Conservation (phyloP, 2,888 invertebrate genomes). For the Microctonus brassicae region DNA sequence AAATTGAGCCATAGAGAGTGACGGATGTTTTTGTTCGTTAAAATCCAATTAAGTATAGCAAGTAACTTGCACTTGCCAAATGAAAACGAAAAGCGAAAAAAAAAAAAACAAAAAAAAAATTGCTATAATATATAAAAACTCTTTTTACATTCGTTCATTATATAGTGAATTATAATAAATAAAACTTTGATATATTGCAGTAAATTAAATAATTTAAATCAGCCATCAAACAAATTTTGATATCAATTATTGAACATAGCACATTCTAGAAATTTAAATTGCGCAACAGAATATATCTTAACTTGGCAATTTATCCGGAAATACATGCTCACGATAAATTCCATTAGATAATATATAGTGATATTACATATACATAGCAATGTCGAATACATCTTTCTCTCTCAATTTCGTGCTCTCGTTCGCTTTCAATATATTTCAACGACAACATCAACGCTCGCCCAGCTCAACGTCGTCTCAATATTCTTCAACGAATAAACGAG, state of each 20-base stretch:
- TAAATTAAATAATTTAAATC: background rate
- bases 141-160: background rate
- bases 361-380: conserved; percentile 10
- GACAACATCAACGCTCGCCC: conserved; percentile 1
- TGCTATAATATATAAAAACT: background rate
- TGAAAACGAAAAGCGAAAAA: conserved; percentile 12
- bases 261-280: background rate
- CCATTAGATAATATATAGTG: background rate
- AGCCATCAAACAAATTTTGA: background rate
- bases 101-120: background rate
- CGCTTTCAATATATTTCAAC: conserved; percentile 3
- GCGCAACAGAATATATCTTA: conserved; percentile 17
- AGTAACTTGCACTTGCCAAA: background rate
- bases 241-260: background rate
- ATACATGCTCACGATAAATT: too few species aligned
- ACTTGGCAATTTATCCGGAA: conserved; percentile 14
- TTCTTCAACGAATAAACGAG: conserved; percentile 1
- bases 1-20: conserved; percentile 10
- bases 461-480: background rate
- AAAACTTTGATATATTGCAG: background rate
- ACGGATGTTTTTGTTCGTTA: conserved; percentile 30
- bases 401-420: background rate
- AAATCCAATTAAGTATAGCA: conserved; percentile 32
- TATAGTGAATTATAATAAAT: too few species aligned
- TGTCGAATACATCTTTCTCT: background rate